Evolutionary conservation across 2,797 vertebrate genomes (phyloP), one percentile per base, ranked within the genome.

Genomic region (Loris lydekkerianus): DNA sequence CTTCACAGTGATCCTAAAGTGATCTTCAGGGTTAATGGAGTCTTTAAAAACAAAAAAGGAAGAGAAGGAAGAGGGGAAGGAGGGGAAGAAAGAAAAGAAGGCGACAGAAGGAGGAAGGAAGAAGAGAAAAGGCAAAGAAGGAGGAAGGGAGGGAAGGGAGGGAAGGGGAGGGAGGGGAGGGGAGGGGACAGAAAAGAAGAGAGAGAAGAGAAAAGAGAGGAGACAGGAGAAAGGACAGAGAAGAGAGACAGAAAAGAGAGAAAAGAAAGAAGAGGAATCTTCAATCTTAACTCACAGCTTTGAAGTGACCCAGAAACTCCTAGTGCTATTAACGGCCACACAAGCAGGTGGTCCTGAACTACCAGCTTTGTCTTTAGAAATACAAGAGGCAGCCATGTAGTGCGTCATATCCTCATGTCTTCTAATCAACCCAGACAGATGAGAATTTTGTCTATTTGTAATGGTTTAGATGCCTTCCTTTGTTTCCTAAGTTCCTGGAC

Each of bases 261-360:
- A 15, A 14, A 15, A 13, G 49, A 53, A 2, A 15, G 15, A 14
- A 53, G 15, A 53, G 49, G 49, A 53, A 14, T 46, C 53, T 90
- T 37, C 58, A 3, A 0, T 25, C 75, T 78, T 61, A 23, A 43
- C 56, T 56, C 14, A 4, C 6, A 49, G 20, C 18, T 77, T 70
- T 43, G 5, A 27, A 49, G 72, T 7, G 20, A 88, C 40, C 56
- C 21, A n/a, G 40, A 63, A 34, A 31, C 20, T 49, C 70, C 60
- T 8, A 21, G n/a, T 3, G 3, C 58, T 69, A 37, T 20, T 15
- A 8, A 8, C 0, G 10, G 17, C 25, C 73, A 9, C 7, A 7
- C 31, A 7, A 1, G 5, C 1, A 76, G 1, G 27, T 2, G 37
- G 29, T 56, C 40, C 91, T 25, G 63, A 86, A 27, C 58, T 40